A percentile compares a stretch with the other conserved stretches of the same genome.
Evolutionary conservation across 2,797 vertebrate species (phyloP).

Genomic region (Pelochelys cantorii): DNA sequence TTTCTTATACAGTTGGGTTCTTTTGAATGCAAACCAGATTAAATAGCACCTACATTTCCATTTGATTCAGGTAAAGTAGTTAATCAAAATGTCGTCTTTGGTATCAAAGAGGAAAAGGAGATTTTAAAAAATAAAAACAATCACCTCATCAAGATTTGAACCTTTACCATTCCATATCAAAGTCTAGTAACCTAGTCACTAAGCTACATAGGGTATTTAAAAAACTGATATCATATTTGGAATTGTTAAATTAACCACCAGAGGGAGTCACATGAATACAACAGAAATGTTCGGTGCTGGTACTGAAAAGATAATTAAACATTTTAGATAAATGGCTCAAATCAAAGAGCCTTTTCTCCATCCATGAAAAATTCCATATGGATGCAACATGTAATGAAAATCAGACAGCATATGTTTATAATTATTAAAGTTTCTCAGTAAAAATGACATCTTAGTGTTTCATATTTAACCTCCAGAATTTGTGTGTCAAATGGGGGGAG

Average conservation of each 20-base stretch:
- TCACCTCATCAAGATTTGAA: neutral
- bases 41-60: neutral
- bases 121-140: neutral
- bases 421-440: neutral
- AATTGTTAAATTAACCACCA: conserved; percentile 73
- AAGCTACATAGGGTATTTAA: rapidly evolving
- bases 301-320: neutral
- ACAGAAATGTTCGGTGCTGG: conserved; percentile 26
- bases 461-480: neutral
- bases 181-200: neutral
- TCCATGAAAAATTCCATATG: neutral
- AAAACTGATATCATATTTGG: neutral
- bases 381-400: neutral
- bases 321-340: neutral
- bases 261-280: conserved; percentile 78
- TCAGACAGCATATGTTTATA: neutral
- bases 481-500: neutral
- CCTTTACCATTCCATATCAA: neutral
- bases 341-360: neutral
- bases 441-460: neutral
- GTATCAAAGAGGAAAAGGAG: neutral
- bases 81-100: neutral
- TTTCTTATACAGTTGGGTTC: neutral
- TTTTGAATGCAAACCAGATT: neutral
- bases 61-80: neutral